Evolutionary conservation across 2,888 invertebrate genomes (phyloP), one percentile per base, ranked within the genome.

Genomic region (Lithophane socia): DNA sequence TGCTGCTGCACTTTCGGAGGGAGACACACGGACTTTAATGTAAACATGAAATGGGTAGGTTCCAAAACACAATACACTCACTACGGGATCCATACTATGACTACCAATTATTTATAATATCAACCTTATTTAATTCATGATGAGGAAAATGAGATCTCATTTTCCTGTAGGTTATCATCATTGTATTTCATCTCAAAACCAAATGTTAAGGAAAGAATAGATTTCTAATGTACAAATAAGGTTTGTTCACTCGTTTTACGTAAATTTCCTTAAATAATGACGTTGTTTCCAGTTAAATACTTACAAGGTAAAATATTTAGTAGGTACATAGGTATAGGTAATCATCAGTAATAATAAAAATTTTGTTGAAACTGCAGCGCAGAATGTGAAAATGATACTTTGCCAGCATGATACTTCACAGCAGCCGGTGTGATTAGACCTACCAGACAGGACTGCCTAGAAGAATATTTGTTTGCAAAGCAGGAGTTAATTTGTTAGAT

Each of bases 201-300:
- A 24, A 67, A 12, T 42, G 42, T 54, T 44, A 44, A 71, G 72
- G 54, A 72, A 71, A 21, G 0, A 18, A 21, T 52, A 21, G 2
- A 13, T 60, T 42, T 16, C 24, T 44, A 18, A 44, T 44, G 12
- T 42, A n/a, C 16, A 13, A 69, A 24, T n/a, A 18, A 13, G 37
- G 8, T n/a, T 12, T n/a, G 29, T 18, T 49, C 37, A 12, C 16
- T 60, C 0, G 16, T 21, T 37, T 42, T 42, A 42, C 24, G 58
- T 24, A 24, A 2, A 21, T 75, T 74, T 75, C 74, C 49, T 74
- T 4, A 21, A 73, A 42, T 42, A 37, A 49, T 74, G 58, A 42
- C 58, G 24, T 75, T 49, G 1, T 73, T 73, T 73, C 54, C n/a
- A 18, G 24, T 54, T 54, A 16, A 73, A 71, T 44, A 72, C 47